These are phyloP conservation scores for Erythrolamprus reginae DNA, from an alignment of 2,113 vertebrate genomes.

Conservation along the genomic window DNA sequence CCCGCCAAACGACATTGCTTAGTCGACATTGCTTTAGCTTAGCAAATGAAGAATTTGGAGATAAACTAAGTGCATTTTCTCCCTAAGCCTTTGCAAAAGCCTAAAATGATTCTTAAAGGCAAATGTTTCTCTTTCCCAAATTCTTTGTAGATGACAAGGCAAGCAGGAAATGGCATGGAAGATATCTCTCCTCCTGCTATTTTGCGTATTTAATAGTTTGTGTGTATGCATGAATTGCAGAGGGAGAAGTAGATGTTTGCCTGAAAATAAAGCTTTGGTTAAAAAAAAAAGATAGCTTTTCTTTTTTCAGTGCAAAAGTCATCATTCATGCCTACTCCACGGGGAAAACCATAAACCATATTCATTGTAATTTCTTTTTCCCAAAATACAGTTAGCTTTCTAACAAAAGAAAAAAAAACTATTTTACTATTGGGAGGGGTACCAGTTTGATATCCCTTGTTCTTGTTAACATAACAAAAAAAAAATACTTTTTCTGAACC, in stretches of 20 bases:
- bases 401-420: background rate
- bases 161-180: background rate
- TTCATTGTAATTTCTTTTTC: background rate
- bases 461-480: background rate
- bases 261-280: background rate
- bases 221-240: background rate
- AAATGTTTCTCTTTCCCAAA: background rate
- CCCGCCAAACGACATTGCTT: too few species aligned
- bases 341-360: background rate
- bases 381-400: background rate
- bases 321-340: background rate
- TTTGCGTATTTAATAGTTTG: background rate
- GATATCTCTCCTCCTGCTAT: background rate
- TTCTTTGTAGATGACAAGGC: background rate
- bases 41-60: background rate
- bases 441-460: background rate
- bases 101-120: background rate
- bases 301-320: background rate
- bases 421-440: background rate
- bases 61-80: background rate
- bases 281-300: background rate
- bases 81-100: background rate
- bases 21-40: too few species aligned
- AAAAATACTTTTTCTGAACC: background rate
- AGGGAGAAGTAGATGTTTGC: background rate